Conservation (phyloP, 2,113 vertebrate species). For the Otolemur garnettii region DNA sequence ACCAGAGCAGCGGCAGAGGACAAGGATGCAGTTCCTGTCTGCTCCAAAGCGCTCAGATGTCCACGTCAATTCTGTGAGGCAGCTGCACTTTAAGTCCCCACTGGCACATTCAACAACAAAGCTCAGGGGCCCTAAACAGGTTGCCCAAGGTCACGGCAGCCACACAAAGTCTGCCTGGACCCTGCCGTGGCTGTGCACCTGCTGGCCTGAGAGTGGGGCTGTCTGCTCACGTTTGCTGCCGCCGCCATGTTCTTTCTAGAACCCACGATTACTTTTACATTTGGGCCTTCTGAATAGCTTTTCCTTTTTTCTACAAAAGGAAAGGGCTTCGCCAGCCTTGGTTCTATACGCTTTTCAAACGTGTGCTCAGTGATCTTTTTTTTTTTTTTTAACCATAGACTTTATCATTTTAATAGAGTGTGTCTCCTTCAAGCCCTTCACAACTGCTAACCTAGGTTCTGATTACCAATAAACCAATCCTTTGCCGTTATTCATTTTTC, state of each 20-base stretch:
- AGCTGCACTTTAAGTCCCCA: too few species aligned
- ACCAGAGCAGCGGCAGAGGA: background rate
- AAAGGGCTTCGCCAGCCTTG: background rate
- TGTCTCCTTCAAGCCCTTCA: background rate
- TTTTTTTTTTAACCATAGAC: background rate
- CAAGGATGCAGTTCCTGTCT: background rate
- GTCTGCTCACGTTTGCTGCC: background rate
- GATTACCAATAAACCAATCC: background rate
- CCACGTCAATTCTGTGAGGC: too few species aligned
- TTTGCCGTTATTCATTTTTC: background rate
- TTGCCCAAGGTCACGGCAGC: background rate
- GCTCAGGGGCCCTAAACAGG: background rate
- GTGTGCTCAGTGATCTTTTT: background rate
- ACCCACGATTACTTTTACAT: too few species aligned
- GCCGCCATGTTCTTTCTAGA: background rate
- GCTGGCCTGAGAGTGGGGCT: background rate
- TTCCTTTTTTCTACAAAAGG: background rate
- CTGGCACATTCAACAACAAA: background rate
- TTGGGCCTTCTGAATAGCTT: background rate
- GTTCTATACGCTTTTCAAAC: background rate
- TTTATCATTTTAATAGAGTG: background rate
- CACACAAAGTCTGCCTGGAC: too few species aligned
- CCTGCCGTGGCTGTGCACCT: too few species aligned
- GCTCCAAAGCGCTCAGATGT: background rate
- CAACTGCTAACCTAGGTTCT: background rate